Base-by-base conservation (phyloP, 2,888 invertebrate species). In the Parnassius orleans region DNA sequence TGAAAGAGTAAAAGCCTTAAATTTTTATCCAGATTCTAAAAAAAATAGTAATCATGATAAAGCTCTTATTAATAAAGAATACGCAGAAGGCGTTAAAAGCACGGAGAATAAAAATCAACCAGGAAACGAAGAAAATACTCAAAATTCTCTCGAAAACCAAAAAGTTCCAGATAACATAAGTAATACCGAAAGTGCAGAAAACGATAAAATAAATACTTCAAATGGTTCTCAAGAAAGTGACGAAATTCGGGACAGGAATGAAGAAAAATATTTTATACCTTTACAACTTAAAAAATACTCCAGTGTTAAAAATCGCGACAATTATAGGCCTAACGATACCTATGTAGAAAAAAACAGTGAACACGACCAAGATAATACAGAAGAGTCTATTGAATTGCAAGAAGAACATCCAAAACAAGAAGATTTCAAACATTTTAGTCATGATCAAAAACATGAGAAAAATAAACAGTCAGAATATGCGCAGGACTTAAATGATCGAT, bases 31-130 rank as follows among this genome's bases (percentile, higher is more conserved):
- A 33, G 33, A 33, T 33, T 33, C 7, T 7, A 7, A 33, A 33
- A 33, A 55, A 12, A n/a, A 0, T 11, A 50, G 24, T 33, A 24
- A 9, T 50, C 14, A 55, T 2, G 9, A 48, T 14, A 14, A 48
- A 14, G 9, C 15, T 72, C 54, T 68, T 68, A 59, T 61, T 68
- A 63, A 41, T 3, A 52, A 15, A 10, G 41, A 63, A n/a, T 42
- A 44, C n/a, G 43, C 11, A 12, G 52, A 63, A 59, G 51, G 47
- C 14, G 10, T 46, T 14, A 15, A 15, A 48, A 48, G 9, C 9
- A 48, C 3, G 7, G 14, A 14, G 14, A 15, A 48, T 48, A 48
- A 48, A 48, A 9, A 48, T 12, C 14, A 7, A 14, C 14, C 9
- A 14, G 2, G 15, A 48, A 14, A 14, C 12, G 10, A 9, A 7